phyloP scores from a whole-genome alignment of 92 coral and sea anemone species.

The Phymanthus crucifer region DNA sequence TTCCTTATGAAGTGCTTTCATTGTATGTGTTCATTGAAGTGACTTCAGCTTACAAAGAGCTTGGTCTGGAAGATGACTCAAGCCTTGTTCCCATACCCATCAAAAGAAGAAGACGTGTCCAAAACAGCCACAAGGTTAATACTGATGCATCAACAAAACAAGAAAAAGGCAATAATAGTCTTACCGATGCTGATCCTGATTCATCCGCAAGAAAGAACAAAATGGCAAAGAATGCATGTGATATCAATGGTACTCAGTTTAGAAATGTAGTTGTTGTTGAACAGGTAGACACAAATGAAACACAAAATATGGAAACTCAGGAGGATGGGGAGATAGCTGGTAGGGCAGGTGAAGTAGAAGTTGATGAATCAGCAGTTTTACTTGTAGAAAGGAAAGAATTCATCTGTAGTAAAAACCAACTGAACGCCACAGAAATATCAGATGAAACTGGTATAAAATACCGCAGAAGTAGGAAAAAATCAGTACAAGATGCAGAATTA shows the following conservation, averaged over 20 bases:
- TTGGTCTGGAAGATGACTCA: conserved; percentile 73
- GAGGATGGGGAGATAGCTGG: not conserved
- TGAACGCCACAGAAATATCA: not conserved
- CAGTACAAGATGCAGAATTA: too few relatives aligned
- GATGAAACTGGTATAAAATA: not conserved
- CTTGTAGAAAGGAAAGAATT: not conserved
- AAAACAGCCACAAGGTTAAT: not conserved
- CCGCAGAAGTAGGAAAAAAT: too few relatives aligned
- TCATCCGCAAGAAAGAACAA: not conserved
- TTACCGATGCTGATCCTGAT: not conserved
- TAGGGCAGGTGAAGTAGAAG: not conserved
- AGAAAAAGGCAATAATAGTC: not conserved
- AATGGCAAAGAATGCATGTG: not conserved
- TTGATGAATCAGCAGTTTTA: not conserved
- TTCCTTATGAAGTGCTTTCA: not conserved
- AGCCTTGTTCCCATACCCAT: conserved; percentile 48
- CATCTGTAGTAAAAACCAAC: not conserved
- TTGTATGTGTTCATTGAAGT: conserved; percentile 32
- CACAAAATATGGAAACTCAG: not conserved
- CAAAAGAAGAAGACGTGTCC: conserved; percentile 46
- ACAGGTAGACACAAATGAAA: not conserved
- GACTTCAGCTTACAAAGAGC: conserved; percentile 65
- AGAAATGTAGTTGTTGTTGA: not conserved
- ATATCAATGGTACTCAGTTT: not conserved
- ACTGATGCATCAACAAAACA: not conserved